Evolutionary conservation across 2,797 vertebrate genomes (phyloP).

Genomic region (Phrynocephalus forsythii): DNA sequence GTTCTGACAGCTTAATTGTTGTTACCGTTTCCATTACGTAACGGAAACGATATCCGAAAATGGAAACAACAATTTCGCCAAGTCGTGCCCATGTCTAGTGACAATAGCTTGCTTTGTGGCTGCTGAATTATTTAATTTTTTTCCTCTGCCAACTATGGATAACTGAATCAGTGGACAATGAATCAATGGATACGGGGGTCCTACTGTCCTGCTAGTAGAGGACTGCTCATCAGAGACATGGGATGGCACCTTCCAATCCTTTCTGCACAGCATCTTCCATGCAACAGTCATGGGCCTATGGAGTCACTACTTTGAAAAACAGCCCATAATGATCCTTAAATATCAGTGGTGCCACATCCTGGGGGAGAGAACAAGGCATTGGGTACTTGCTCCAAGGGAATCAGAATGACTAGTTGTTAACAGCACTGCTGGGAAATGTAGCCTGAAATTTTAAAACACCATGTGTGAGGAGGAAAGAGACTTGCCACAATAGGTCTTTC

Average conservation of each 20-base stretch:
- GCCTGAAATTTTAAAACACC: conserved; percentile 13
- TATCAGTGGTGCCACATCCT: neutral
- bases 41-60: too few species aligned
- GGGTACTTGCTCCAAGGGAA: neutral
- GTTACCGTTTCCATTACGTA: too few species aligned
- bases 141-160: too few species aligned
- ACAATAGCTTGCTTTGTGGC: too few species aligned
- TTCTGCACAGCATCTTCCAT: neutral
- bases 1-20: too few species aligned
- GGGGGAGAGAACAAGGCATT: neutral
- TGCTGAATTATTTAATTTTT: too few species aligned
- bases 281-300: neutral
- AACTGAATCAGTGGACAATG: too few species aligned
- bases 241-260: neutral
- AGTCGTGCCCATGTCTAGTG: too few species aligned
- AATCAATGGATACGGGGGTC: too few species aligned
- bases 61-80: too few species aligned
- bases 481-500: neutral
- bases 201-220: too few species aligned
- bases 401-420: neutral
- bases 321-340: neutral
- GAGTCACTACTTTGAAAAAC: neutral
- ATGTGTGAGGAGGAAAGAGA: neutral
- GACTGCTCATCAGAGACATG: too few species aligned
- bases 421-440: neutral